Percentiles rank a stretch among this genome's conserved stretches.
phyloP scores from a whole-genome alignment of 2,113 vertebrate species.

The Apaloderma vittatum region DNA sequence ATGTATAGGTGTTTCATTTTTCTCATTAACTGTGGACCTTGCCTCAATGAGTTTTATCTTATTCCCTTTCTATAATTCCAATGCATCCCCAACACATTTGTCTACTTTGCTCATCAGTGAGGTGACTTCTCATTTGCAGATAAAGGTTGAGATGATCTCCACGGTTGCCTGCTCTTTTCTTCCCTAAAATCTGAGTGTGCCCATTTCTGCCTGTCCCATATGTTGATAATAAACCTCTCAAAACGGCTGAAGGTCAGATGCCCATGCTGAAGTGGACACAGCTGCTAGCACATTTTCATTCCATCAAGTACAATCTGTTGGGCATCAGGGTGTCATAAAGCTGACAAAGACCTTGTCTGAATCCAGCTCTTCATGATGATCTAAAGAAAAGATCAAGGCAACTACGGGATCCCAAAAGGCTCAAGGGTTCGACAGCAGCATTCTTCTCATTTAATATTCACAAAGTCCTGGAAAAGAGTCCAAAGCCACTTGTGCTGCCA shows the following conservation, averaged over 20 bases:
- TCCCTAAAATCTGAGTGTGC: not conserved
- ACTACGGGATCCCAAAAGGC: not conserved
- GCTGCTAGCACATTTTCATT: not conserved
- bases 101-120: not conserved
- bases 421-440: not conserved
- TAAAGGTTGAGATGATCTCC: not conserved
- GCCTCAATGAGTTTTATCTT: not conserved
- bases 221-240: not conserved
- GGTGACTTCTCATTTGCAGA: not conserved
- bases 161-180: not conserved
- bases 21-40: not conserved
- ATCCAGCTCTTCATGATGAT: not conserved
- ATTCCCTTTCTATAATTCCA: not conserved
- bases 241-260: not conserved
- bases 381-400: not conserved
- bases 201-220: not conserved
- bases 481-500: not conserved
- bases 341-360: not conserved
- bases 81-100: not conserved
- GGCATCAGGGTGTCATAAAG: not conserved
- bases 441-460: not conserved
- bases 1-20: rapidly evolving
- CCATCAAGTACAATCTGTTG: not conserved
- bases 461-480: not conserved
- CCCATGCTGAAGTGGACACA: not conserved